These are phyloP conservation scores for Tenthredo amoena DNA, from an alignment of 2,888 invertebrate genomes.

Conservation along the genomic window DNA sequence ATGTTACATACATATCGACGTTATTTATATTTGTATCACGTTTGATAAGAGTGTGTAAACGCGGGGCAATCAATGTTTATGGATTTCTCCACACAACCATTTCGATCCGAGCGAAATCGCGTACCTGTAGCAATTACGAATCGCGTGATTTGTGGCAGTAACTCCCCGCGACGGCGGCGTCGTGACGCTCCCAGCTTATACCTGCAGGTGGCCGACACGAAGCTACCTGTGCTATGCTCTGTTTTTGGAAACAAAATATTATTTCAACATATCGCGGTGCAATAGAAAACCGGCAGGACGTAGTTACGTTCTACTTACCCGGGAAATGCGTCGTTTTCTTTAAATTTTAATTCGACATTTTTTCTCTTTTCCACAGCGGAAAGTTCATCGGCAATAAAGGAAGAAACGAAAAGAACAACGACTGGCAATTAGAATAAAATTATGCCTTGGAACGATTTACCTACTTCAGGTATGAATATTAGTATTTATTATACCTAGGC, in stretches of 20 bases:
- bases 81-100: constrained; percentile 65
- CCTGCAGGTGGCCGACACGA: constrained; percentile 75
- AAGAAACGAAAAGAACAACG: not conserved
- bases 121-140: constrained; percentile 76
- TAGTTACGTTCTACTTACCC: not conserved
- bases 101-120: constrained; percentile 69
- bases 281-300: not conserved
- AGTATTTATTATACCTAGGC: not conserved
- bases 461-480: not conserved
- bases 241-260: constrained; percentile 69
- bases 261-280: constrained; percentile 53
- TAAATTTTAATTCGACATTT: not conserved
- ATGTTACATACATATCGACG: not conserved
- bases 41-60: constrained; percentile 52
- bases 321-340: not conserved
- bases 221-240: constrained; percentile 67
- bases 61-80: constrained; percentile 73
- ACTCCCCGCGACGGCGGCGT: constrained; percentile 77
- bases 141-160: constrained; percentile 77
- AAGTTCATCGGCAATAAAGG: not conserved
- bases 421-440: not conserved
- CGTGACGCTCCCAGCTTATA: constrained; percentile 75
- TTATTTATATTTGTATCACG: constrained; percentile 29
- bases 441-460: not conserved
- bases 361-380: not conserved